Evolutionary conservation across 2,888 invertebrate genomes (phyloP), one percentile per base, ranked within the genome.

Genomic region (Bhutanitis thaidina): DNA sequence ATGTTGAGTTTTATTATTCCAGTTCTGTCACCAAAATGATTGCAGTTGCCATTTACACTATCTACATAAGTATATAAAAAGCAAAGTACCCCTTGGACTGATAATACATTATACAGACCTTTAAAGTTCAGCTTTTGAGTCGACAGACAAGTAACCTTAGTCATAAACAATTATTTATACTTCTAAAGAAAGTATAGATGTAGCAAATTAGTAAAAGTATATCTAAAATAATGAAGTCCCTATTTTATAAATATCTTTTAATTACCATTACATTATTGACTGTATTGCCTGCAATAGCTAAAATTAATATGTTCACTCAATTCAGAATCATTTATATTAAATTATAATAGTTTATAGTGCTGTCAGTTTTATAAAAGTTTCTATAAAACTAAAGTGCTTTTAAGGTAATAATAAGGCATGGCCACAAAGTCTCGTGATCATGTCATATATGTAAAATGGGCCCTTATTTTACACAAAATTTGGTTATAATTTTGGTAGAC

Each of bases 341-440:
- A 7, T 34, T 12, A 34, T 34, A 34, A 7, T 27, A 8, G 27
- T 27, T 7, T 20, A 4, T 27, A 27, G 7, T 27, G 27, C 27
- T 20, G 20, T 5, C 20, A 27, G 27, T 27, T 27, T 8, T 7
- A 27, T 7, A 27, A n/a, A n/a, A 20, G 20, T 20, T 20, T 20
- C 3, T 27, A 7, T 27, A 8, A 27, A 27, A 27, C 27, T 8
- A 7, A 5, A 27, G 5, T 40, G 43, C 40, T 38, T 12, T 32
- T 44, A 52, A 47, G 16, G n/a, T n/a, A 30, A 44, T 38, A 38
- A 30, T 39, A 55, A 57, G 55, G 45, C 52, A 59, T 49, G 40
- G 13, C 35, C 52, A 57, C 55, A 59, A 59, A 51, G 41, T n/a
- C 13, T 49, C 48, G 44, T 58, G 56, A 43, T 38, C 54, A 59